Evolutionary conservation across 2,888 invertebrate genomes (phyloP), one percentile per base, ranked within the genome.

Genomic region (Protonemura montana): DNA sequence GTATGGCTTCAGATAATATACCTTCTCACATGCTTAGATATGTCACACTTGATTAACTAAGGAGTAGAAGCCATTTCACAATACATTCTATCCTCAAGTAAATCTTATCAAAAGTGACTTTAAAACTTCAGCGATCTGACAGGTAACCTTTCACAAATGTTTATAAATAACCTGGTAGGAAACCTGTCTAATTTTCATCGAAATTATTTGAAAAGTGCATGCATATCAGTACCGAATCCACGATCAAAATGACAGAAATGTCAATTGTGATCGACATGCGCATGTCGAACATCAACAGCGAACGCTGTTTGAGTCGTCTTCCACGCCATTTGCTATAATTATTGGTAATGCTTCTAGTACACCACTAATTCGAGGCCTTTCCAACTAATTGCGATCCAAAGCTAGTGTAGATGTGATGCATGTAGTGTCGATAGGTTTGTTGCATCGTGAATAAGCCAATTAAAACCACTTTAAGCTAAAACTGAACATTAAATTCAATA

Each of bases 381-480:
- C 35, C 35, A 35, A 35, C 35, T 35, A 35, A 35, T 35, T 6
- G 35, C 35, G 10, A 59, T 21, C 21, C 59, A 21, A 59, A 10
- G 59, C 59, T 13, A 16, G 59, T 21, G 21, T 59, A 2, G 21
- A 59, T 59, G 59, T 59, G 59, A 59, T 59, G 59, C 59, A 59
- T 59, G 59, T 59, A 59, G 6, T 59, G 59, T 10, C 59, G 59
- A 59, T 59, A 21, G 59, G 59, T 59, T 41, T 3, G 59, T 21
- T 21, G 21, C 59, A 59, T 59, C 59, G 59, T 21, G 16, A 59
- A 59, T 59, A 59, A 59, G 59, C 59, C 59, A 59, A 59, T 59
- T 59, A 59, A 59, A 59, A 59, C 59, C 59, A 59, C 59, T 59
- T 59, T 59, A 59, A 59, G 59, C 59, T 59, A 59, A 59, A 59